These are phyloP conservation scores for Oceanodroma leucorhoa DNA, from an alignment of 2,797 vertebrate genomes.

Conservation along the genomic window DNA sequence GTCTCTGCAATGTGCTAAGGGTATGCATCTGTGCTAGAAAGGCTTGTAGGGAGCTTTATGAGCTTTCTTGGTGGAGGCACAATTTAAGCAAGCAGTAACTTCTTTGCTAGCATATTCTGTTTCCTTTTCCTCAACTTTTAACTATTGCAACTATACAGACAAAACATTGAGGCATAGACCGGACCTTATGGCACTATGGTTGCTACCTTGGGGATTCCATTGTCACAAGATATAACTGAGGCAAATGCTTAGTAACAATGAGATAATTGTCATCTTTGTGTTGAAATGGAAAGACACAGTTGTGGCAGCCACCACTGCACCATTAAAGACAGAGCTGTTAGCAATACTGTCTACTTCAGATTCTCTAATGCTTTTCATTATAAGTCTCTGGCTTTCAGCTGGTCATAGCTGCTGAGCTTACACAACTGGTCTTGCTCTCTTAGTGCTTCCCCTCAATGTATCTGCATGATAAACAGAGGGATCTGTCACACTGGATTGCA, in stretches of 20 bases:
- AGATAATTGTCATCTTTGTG: neutral
- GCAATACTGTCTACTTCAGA: neutral
- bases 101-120: neutral
- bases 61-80: neutral
- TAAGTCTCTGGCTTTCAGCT: neutral
- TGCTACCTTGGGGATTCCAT: neutral
- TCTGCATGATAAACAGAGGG: neutral
- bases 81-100: neutral
- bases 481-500: neutral
- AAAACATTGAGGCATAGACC: neutral
- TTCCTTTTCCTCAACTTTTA: neutral
- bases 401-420: neutral
- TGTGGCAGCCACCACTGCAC: neutral
- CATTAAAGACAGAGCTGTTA: neutral
- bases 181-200: rapidly evolving
- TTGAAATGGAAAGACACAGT: neutral
- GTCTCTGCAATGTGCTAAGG: neutral
- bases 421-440: neutral
- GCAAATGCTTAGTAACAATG: neutral
- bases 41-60: neutral
- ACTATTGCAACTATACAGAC: neutral
- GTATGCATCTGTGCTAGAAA: neutral
- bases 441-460: neutral
- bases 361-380: neutral
- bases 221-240: neutral